These are phyloP conservation scores for Venturia canescens DNA, from an alignment of 1,140 invertebrate genomes.

Conservation along the genomic window DNA sequence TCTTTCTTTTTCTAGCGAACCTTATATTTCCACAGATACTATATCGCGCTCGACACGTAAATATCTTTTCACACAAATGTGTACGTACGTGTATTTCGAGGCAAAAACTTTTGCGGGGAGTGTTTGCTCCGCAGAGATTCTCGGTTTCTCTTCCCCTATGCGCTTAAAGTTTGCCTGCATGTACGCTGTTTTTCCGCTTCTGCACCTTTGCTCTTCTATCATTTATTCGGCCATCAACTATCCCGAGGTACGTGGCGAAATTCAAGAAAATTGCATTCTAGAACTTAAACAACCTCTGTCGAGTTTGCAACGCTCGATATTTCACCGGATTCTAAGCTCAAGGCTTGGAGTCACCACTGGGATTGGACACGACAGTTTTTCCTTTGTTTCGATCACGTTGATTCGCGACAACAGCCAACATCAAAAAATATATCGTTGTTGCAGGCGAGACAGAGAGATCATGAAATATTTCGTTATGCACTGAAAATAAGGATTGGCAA, in stretches of 20 bases:
- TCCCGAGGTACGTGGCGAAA: neutral
- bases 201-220: neutral
- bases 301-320: neutral
- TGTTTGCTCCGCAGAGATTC: slow-evolving; percentile 9
- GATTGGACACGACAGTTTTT: no score
- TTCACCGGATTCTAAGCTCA: no score
- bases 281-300: neutral
- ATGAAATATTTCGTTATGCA: no score
- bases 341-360: no score
- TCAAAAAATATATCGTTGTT: no score
- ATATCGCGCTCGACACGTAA: neutral
- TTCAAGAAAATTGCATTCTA: neutral
- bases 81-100: neutral
- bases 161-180: neutral
- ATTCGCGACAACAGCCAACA: no score
- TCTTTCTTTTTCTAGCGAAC: neutral
- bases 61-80: neutral
- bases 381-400: no score
- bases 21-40: neutral
- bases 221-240: slow-evolving; percentile 5
- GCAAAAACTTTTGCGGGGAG: neutral
- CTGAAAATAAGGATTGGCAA: no score
- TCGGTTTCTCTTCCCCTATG: neutral
- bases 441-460: no score
- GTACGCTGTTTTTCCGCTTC: neutral